Base-by-base conservation (phyloP, 2,797 vertebrate genomes). In the Mormyrops boulengeri region DNA sequence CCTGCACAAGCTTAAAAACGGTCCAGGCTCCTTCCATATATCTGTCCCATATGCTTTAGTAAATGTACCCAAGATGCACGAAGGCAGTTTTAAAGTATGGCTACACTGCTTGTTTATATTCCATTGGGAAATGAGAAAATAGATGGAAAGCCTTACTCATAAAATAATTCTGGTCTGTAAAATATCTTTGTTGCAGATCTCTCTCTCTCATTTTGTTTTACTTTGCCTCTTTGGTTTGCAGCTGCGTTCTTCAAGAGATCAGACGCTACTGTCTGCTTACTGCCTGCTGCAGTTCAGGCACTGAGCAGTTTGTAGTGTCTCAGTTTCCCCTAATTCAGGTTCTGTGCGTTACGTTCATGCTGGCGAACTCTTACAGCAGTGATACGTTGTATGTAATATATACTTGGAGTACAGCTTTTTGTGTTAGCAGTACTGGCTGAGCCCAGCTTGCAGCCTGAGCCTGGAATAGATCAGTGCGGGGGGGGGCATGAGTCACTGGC, bases 391-490 rank as follows among this genome's bases (percentile, higher is more conserved):
- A 22, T 53, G 30, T 88, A 22, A 49, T 2, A 9, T 49, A 8
- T 50, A 50, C 34, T 44, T 47, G 26, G 12, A 30, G 50, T 2
- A 8, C 77, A 47, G 41, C 41, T 82, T 47, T 47, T 82, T 90
- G 34, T 93, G 88, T 94, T 90, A 82, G 22, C 26, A 7, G 44
- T 85, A 30, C 44, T 41, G 44, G 82, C 44, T 85, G 44, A 30
- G 44, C 22, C n/a, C 85, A 85, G 11, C 49, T 34, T 53, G 50
- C 50, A 34, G 85, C 30, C 52, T 34, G 38, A 17, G 86, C 52
- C 52, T 87, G 53, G 53, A 87, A 87, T 87, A 60, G 34, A 87
- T 87, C 50, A 87, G 30, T 9, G 49, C 2, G 84, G n/a, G 84
- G 17, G 26, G 30, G 53, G 53, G 52, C 30, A 22, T 62, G 30